phyloP scores from a whole-genome alignment of 2,888 invertebrate genomes.

The Lasius platythorax region DNA sequence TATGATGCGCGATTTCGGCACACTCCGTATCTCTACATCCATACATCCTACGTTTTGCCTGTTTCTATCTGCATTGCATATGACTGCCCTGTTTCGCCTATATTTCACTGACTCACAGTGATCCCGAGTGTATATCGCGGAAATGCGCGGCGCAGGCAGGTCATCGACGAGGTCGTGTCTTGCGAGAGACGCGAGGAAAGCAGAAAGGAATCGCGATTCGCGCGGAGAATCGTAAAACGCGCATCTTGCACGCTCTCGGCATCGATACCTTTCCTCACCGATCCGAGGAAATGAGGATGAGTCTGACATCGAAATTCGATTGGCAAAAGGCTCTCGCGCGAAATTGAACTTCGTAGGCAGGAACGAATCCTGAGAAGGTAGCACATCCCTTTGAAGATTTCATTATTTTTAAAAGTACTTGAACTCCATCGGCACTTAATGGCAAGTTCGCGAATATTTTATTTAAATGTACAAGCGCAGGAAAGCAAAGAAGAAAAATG shows the following conservation, averaged over 20 bases:
- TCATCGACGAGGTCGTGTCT: conserved; percentile 20
- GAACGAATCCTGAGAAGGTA: conserved; percentile 1
- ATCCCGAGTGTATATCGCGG: conserved; percentile 37
- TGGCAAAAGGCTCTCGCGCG: conserved; percentile 13
- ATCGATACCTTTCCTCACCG: neutral
- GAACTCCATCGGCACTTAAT: neutral
- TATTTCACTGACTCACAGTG: conserved; percentile 33
- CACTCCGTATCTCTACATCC: neutral
- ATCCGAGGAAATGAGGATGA: conserved; percentile 19
- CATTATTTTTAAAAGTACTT: conserved; percentile 53
- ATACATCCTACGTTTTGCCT: neutral
- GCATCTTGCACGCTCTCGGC: neutral
- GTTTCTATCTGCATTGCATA: conserved; percentile 11
- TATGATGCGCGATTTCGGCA: neutral
- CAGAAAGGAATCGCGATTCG: conserved; percentile 23
- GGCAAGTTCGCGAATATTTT: neutral
- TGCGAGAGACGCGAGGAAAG: conserved; percentile 3
- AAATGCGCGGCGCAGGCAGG: conserved; percentile 9
- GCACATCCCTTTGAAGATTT: conserved; percentile 10
- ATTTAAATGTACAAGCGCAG: neutral
- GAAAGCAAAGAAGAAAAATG: neutral
- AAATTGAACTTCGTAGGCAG: conserved; percentile 39
- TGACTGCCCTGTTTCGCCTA: neutral
- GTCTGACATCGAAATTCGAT: conserved; percentile 10
- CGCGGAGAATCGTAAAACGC: conserved; percentile 32